phyloP scores from a whole-genome alignment of 1,140 invertebrate genomes.

The Trichonephila inaurata region DNA sequence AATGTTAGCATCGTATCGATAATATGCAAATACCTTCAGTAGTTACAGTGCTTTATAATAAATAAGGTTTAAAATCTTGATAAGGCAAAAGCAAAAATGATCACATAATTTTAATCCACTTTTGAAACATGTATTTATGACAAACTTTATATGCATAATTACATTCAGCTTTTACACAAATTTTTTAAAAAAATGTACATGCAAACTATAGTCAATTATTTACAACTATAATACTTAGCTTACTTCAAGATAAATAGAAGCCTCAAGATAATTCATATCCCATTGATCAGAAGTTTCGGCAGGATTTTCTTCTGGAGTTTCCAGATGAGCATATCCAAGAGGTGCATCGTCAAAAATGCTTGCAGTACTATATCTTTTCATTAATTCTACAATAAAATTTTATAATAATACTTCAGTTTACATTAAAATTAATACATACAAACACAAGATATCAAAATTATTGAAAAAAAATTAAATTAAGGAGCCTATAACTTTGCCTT shows the following conservation, averaged over 20 bases:
- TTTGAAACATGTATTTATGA: no score
- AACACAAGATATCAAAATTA: no score
- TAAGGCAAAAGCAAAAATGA: no score
- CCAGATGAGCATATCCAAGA: conserved; percentile 56
- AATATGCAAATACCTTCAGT: no score
- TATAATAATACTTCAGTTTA: no score
- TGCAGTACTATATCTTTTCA: not conserved
- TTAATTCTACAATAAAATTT: not conserved
- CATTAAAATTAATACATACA: no score
- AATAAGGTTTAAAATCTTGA: no score
- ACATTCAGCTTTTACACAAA: not conserved
- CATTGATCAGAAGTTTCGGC: conserved; percentile 81
- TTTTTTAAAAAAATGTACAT: no score
- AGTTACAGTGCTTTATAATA: no score
- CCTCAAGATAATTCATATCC: conserved; percentile 95
- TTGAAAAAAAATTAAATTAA: not conserved
- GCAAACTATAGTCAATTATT: not conserved
- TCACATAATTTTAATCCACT: no score
- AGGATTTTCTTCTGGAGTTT: conserved; percentile 40
- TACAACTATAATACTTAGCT: not conserved
- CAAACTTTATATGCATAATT: no score
- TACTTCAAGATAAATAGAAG: conserved; percentile 92
- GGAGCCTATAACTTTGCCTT: not conserved
- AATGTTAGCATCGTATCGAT: no score
- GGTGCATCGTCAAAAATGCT: conserved; percentile 62